These are phyloP conservation scores for Centropus unirufus DNA, from an alignment of 2,113 vertebrate genomes.

Conservation along the genomic window DNA sequence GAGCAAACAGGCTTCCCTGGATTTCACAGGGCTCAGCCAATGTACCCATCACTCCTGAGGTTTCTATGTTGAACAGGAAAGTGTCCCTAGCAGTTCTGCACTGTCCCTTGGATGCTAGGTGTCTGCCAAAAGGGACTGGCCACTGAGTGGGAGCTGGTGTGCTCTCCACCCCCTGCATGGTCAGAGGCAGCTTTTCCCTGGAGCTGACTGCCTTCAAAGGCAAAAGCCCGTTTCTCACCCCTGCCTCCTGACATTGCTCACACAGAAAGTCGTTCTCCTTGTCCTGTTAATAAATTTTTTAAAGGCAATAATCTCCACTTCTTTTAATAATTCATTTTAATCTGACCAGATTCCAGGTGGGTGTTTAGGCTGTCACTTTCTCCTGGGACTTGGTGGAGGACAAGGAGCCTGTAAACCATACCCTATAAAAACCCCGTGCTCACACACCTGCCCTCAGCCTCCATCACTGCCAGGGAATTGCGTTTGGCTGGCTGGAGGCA, in stretches of 20 bases:
- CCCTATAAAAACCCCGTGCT: rapidly evolving
- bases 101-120: neutral
- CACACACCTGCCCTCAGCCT: neutral
- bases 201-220: neutral
- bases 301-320: neutral
- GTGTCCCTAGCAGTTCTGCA: neutral
- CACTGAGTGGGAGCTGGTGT: neutral
- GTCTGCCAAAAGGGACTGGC: neutral
- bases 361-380: neutral
- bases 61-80: neutral
- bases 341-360: neutral
- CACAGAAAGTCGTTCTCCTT: neutral
- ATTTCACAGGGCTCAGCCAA: neutral
- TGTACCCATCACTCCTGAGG: neutral
- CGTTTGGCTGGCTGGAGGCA: neutral
- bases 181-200: neutral
- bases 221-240: neutral
- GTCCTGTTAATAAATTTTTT: slow-evolving; percentile 29
- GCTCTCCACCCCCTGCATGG: neutral
- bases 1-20: neutral
- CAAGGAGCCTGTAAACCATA: neutral
- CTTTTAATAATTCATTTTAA: slow-evolving; percentile 51
- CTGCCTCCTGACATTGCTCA: neutral
- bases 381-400: neutral
- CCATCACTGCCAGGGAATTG: neutral